A percentile compares a stretch with the other conserved stretches of the same genome.
These are phyloP conservation scores for Andinoacara biseriatus DNA, from an alignment of 2,113 vertebrate species.

Conservation along the genomic window DNA sequence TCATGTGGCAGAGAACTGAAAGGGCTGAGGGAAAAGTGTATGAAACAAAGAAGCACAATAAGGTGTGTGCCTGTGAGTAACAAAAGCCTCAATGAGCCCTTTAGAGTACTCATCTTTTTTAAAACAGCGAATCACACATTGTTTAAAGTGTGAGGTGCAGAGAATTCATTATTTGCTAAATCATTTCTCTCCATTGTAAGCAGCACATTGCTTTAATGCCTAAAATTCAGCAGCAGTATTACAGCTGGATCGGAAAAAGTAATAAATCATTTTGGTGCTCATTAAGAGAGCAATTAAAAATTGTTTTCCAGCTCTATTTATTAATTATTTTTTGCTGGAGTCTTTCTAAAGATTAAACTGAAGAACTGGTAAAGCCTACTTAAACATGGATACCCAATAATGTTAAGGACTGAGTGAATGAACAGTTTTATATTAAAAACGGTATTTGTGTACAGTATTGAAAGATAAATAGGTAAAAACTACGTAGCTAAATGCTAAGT, in stretches of 20 bases:
- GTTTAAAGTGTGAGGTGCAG: background rate
- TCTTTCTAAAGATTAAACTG: background rate
- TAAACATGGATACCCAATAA: background rate
- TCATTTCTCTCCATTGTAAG: background rate
- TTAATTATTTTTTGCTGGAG: background rate
- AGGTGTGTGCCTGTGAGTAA: background rate
- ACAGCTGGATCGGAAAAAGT: background rate
- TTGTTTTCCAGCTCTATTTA: background rate
- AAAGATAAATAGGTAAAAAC: background rate
- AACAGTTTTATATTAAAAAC: background rate
- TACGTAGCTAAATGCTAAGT: background rate
- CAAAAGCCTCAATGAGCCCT: background rate
- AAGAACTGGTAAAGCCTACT: background rate
- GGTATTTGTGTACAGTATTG: background rate
- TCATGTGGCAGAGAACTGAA: background rate
- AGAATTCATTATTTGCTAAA: background rate
- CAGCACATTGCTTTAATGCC: background rate
- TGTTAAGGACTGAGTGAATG: background rate
- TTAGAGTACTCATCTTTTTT: background rate
- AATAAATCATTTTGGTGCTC: background rate
- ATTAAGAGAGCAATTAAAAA: background rate
- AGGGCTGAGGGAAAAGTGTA: background rate
- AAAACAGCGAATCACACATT: background rate
- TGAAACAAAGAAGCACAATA: background rate
- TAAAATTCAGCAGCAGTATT: background rate